Base-by-base conservation (phyloP, 2,888 invertebrate species). In the Kuschelorhynchus macadamiae region DNA sequence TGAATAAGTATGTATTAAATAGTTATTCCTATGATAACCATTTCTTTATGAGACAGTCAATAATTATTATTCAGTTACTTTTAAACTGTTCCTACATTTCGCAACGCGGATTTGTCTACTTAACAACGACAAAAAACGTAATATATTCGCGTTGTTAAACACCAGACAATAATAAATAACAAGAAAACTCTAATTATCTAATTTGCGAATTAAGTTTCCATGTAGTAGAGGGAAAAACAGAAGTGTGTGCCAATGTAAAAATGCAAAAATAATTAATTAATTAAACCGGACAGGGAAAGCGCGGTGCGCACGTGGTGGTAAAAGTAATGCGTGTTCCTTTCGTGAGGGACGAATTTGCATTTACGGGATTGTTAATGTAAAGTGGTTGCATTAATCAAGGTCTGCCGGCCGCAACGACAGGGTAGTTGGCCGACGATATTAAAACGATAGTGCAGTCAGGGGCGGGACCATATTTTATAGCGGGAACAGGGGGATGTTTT, bases 321-420 rank as follows among this genome's bases (percentile, higher is more conserved):
- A 65, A 71, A 69, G 71, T 71, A 66, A 71, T 69, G 69, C 67
- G 67, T 71, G 75, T 73, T 74, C 74, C 75, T 77, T 76, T 76
- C 72, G 74, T 70, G 69, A 62, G 71, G 75, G 67, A 63, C 63
- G 71, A 78, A 79, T 80, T 80, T 80, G 78, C 79, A 83, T 83
- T 83, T 82, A 82, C 82, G 79, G 82, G 82, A 82, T 80, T 82
- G 83, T 82, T 82, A 83, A 83, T 82, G 81, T 79, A 82, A 82
- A 82, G 82, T 80, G 82, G 81, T 78, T 80, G 82, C 82, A 83
- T 83, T 82, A 82, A 83, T 82, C 82, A 81, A 79, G 80, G 79
- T 80, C 78, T 60, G 79, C 79, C 79, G 78, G 77, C 80, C 80
- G 77, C 80, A 81, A 78, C 77, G 80, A 78, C 79, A 78, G 80